Evolutionary conservation across 2,113 vertebrate genomes (phyloP).

Genomic region (Lophura nycthemera): DNA sequence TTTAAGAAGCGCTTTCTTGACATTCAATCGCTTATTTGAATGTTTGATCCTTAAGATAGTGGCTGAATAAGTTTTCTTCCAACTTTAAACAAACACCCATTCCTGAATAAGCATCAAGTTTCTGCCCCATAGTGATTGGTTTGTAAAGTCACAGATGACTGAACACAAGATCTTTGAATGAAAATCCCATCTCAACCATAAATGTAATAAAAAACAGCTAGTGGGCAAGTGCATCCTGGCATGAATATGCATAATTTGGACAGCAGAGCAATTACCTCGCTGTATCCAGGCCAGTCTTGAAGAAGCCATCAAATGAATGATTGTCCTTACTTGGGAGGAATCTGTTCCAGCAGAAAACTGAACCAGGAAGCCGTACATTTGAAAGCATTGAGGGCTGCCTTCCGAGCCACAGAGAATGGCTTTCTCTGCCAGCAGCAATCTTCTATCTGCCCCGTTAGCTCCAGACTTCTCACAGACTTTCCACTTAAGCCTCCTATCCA

Average conservation of each 20-base stretch:
- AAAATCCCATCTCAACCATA: slow-evolving; percentile 36
- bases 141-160: slow-evolving; percentile 10
- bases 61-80: neutral
- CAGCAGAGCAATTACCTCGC: neutral
- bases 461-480: neutral
- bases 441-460: neutral
- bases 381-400: neutral
- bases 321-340: neutral
- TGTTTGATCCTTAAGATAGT: neutral
- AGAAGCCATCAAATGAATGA: slow-evolving; percentile 4
- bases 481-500: neutral
- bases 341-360: slow-evolving; percentile 25
- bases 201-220: slow-evolving; percentile 11
- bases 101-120: neutral
- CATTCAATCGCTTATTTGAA: neutral
- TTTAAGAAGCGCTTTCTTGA: neutral
- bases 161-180: slow-evolving; percentile 8
- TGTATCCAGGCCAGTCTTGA: neutral
- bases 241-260: neutral
- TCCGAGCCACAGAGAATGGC: neutral
- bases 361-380: neutral
- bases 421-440: neutral
- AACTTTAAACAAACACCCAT: neutral
- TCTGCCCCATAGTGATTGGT: neutral
- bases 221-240: neutral